Percentiles rank a stretch among this genome's conserved stretches.
Conservation (phyloP, 2,888 invertebrate genomes). For the Synanthedon tipuliformis region DNA sequence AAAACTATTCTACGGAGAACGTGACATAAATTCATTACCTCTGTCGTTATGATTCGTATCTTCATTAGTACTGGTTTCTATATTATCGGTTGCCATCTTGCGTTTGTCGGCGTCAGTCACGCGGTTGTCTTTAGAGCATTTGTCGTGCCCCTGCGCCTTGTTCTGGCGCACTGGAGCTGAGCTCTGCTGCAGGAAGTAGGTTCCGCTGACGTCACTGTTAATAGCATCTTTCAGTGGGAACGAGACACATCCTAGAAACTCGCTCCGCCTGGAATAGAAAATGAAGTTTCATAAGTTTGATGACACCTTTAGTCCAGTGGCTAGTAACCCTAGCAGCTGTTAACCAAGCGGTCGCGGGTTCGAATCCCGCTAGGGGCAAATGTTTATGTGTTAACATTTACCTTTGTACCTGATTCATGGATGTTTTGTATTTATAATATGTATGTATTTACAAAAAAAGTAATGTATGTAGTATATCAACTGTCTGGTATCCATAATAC, state of each 20-base stretch:
- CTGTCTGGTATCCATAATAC: too few relatives aligned
- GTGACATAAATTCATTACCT: conserved; percentile 23
- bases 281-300: not conserved
- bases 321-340: too few relatives aligned
- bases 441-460: too few relatives aligned
- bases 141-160: conserved; percentile 33
- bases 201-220: conserved; percentile 76
- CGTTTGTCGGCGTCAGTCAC: conserved; percentile 41
- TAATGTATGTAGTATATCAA: too few relatives aligned
- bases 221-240: conserved; percentile 86
- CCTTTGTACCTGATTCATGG: too few relatives aligned
- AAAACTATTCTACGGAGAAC: too few relatives aligned
- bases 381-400: too few relatives aligned
- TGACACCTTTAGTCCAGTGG: too few relatives aligned
- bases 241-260: conserved; percentile 94
- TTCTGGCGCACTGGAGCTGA: conserved; percentile 27
- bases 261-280: conserved; percentile 83
- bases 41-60: conserved; percentile 52
- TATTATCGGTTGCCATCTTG: conserved; percentile 66
- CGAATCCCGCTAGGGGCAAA: too few relatives aligned
- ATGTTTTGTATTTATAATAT: too few relatives aligned
- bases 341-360: too few relatives aligned
- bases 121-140: conserved; percentile 28
- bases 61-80: conserved; percentile 57
- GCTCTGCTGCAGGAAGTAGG: conserved; percentile 76